phyloP scores from a whole-genome alignment of 2,797 vertebrate genomes.

The Eidolon dupreanum region DNA sequence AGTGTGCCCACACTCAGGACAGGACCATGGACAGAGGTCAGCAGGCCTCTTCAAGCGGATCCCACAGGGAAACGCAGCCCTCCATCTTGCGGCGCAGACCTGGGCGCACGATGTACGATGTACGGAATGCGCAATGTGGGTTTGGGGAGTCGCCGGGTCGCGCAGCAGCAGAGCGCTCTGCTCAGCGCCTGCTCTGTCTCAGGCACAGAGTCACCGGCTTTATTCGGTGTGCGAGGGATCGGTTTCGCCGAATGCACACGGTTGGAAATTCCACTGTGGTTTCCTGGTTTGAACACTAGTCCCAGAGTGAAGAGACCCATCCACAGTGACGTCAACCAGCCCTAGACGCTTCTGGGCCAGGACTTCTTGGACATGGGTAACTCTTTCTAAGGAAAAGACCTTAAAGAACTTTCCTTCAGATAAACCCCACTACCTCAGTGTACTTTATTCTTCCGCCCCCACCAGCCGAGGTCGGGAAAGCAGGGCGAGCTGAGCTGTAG shows the following conservation, averaged over 20 bases:
- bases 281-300: conserved; percentile 13
- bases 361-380: neutral
- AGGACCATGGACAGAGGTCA: conserved; percentile 76
- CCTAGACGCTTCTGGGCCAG: neutral
- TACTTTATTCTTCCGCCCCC: neutral
- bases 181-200: neutral
- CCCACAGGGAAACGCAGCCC: neutral
- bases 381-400: conserved; percentile 40
- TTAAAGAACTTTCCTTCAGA: neutral
- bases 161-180: neutral
- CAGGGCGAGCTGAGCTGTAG: neutral
- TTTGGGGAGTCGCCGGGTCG: neutral
- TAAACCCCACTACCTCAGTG: conserved; percentile 33
- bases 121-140: neutral
- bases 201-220: neutral
- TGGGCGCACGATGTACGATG: neutral
- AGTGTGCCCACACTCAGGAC: neutral
- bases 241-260: neutral
- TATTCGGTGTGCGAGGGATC: neutral
- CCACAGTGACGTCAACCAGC: neutral
- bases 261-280: neutral
- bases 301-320: conserved; percentile 22
- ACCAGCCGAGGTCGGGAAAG: neutral
- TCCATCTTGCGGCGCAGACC: neutral
- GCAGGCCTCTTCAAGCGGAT: neutral